Evolutionary conservation across 2,113 vertebrate genomes (phyloP).

Genomic region (Murina feae): DNA sequence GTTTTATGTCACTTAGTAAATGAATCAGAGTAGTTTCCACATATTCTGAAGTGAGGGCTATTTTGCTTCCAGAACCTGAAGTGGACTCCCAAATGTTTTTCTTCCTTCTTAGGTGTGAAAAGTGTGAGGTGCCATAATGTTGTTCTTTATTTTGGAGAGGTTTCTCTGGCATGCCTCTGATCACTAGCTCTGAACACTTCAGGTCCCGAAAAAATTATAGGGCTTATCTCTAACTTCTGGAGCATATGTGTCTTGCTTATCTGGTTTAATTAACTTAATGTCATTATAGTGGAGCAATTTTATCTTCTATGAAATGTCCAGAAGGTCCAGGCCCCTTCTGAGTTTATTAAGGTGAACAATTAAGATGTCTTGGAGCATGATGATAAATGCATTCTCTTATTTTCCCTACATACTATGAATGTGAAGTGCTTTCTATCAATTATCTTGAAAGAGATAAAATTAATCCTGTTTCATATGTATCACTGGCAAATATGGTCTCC

Average conservation of each 20-base stretch:
- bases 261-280: slow-evolving; percentile 11
- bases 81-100: neutral
- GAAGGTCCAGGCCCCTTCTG: neutral
- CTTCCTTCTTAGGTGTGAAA: neutral
- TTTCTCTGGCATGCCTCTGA: neutral
- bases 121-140: neutral
- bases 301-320: slow-evolving; percentile 6
- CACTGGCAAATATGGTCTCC: too few relatives aligned
- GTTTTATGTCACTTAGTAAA: neutral
- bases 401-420: neutral
- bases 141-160: neutral
- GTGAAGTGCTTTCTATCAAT: neutral
- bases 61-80: neutral
- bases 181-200: neutral
- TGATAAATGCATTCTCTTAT: neutral
- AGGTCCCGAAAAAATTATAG: neutral
- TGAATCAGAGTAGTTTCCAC: neutral
- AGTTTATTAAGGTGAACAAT: slow-evolving; percentile 6
- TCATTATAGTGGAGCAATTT: neutral
- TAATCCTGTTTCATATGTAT: too few relatives aligned
- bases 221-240: neutral
- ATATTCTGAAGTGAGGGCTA: neutral
- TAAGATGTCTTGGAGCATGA: neutral
- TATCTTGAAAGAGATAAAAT: neutral
- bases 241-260: neutral